Evolutionary conservation across 2,888 invertebrate genomes (phyloP), one percentile per base, ranked within the genome.

Genomic region (Petrophora chlorosata): DNA sequence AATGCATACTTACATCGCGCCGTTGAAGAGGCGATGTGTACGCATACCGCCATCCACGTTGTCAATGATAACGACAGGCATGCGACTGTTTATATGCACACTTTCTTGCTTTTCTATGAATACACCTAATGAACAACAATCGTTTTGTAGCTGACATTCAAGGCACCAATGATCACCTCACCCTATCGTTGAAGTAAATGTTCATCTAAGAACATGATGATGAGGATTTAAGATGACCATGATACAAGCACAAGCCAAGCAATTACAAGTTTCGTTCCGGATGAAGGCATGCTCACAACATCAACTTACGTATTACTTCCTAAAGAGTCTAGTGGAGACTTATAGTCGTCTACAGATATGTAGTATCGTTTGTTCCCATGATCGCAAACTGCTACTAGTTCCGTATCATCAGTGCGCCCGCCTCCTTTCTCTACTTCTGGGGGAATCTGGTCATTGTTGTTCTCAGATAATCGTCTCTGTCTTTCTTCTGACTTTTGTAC

Each of bases 1-100:
- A 70, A 71, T 78, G 79, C 76, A 82, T 77, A 83, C 82, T 83
- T 81, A 83, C 83, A 82, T 75, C 80, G 76, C 76, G 63, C 65
- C 60, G 60, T 55, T 48, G 63, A 60, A 39, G 67, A 66, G 60
- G 73, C 79, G 78, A 79, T 77, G 76, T 68, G 79, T 79, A 82
- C 68, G 68, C 79, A 76, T 67, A 62, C 60, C 52, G 53, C 74
- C 75, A 76, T 76, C 76, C 79, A 77, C 79, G 55, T 57, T 56
- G n/a, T 63, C 59, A 65, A 63, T 60, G 51, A 59, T 55, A 60
- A 61, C 56, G 59, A 64, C 58, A 67, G 47, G 63, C 67, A 61
- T 67, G 60, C 58, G 61, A 57, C 64, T 59, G 50, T 63, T 59
- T 67, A 67, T 63, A 69, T 65, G 73, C 67, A 71, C 61, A 67